Evolutionary conservation across 1,140 invertebrate genomes (phyloP).

Genomic region (Cherax destructor): DNA sequence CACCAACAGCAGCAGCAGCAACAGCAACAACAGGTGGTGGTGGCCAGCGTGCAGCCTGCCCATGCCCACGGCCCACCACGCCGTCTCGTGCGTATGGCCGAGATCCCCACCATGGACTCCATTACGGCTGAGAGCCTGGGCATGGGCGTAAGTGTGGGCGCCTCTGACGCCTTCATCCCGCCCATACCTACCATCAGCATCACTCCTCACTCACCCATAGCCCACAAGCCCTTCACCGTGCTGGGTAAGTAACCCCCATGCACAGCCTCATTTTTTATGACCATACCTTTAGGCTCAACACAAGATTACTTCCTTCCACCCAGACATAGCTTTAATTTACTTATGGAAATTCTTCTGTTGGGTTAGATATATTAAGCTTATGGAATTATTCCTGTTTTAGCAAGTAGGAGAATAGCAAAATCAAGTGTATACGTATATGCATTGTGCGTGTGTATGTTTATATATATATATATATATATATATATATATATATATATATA

Average conservation of each 20-base stretch:
- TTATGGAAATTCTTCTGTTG: too few species aligned
- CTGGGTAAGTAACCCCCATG: conserved; percentile 76
- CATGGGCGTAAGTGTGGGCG: conserved; percentile 74
- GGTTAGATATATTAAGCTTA: too few species aligned
- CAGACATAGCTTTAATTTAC: too few species aligned
- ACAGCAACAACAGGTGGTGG: conserved; percentile 32
- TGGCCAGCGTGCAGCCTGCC: conserved; percentile 61
- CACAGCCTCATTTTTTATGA: too few species aligned
- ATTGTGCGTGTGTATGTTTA: too few species aligned
- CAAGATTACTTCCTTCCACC: too few species aligned
- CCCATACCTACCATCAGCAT: conserved; percentile 87
- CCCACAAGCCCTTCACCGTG: conserved; percentile 78
- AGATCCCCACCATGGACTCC: conserved; percentile 71
- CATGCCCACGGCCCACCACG: conserved; percentile 66
- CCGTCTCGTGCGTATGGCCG: conserved; percentile 67
- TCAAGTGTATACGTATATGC: too few species aligned
- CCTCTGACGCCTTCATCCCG: conserved; percentile 74
- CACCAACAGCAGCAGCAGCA: conserved; percentile 10
- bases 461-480: too few species aligned
- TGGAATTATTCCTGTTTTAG: too few species aligned
- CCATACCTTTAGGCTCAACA: too few species aligned
- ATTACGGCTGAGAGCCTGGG: conserved; percentile 67
- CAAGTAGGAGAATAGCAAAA: too few species aligned
- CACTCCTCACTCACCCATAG: conserved; percentile 87
- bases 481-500: too few species aligned